Evolutionary conservation across 2,797 vertebrate genomes (phyloP).

Genomic region (Trachurus trachurus): DNA sequence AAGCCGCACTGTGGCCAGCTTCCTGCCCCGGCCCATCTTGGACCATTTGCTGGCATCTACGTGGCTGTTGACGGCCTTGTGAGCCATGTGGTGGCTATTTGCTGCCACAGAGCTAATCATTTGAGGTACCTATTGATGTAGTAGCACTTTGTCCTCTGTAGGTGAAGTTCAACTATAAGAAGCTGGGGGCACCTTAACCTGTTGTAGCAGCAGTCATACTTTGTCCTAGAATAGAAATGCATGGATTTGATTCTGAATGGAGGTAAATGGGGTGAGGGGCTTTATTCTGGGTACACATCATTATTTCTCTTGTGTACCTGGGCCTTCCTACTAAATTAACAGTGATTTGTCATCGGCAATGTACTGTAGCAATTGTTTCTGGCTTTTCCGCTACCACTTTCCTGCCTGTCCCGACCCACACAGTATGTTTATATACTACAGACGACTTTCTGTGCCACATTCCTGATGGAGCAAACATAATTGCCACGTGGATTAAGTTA

Average conservation of each 20-base stretch:
- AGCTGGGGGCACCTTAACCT: constrained; percentile 23
- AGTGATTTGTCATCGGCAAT: background rate
- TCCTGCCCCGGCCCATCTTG: constrained; percentile 69
- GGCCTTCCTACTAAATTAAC: background rate
- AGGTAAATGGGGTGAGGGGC: background rate
- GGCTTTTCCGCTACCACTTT: background rate
- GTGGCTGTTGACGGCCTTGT: constrained; percentile 56
- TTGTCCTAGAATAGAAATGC: constrained; percentile 29
- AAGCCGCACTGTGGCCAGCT: constrained; percentile 55
- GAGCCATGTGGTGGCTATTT: constrained; percentile 78
- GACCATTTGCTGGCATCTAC: constrained; percentile 77
- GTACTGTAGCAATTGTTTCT: background rate
- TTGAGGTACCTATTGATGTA: constrained; percentile 47
- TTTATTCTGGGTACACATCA: background rate
- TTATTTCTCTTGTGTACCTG: background rate
- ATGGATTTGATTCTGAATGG: constrained; percentile 15
- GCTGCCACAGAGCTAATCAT: constrained; percentile 56
- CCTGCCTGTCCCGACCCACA: background rate
- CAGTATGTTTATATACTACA: background rate
- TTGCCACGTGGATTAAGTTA: background rate
- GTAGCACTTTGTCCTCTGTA: constrained; percentile 42
- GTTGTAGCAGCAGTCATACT: constrained; percentile 19
- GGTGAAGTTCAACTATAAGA: constrained; percentile 41
- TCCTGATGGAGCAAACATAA: background rate
- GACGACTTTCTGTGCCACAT: background rate